phyloP scores from a whole-genome alignment of 2,113 vertebrate species.

The Pitta sordida region DNA sequence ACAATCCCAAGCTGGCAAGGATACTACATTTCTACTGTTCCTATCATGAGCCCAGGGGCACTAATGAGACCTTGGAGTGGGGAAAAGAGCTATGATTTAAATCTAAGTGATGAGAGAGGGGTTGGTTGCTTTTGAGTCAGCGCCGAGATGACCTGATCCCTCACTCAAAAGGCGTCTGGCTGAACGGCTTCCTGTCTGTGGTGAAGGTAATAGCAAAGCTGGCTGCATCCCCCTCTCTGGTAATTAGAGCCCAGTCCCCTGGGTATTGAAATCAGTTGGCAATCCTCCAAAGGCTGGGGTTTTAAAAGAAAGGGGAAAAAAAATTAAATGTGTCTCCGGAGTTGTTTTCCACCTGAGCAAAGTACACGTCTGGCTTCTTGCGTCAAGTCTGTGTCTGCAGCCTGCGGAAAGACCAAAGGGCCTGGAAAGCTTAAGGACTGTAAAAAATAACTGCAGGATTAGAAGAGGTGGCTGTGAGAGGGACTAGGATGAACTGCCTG shows the following conservation, averaged over 20 bases:
- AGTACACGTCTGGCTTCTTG: neutral
- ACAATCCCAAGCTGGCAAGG: neutral
- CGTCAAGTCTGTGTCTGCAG: neutral
- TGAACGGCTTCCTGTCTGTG: slow-evolving; percentile 5
- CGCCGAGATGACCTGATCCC: neutral
- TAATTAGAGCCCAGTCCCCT: neutral
- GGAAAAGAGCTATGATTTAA: slow-evolving; percentile 8
- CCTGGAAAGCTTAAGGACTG: neutral
- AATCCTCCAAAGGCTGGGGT: neutral
- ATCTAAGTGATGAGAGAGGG: slow-evolving; percentile 1
- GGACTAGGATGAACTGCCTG: neutral
- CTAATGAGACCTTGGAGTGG: slow-evolving; percentile 32
- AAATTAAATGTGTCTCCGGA: neutral
- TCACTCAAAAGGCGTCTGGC: neutral
- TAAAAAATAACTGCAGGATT: neutral
- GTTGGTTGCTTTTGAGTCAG: neutral
- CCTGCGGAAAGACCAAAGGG: neutral
- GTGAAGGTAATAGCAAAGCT: neutral
- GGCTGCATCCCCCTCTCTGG: neutral
- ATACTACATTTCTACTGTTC: neutral
- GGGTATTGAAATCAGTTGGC: neutral
- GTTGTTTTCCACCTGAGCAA: neutral
- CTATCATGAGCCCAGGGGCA: neutral
- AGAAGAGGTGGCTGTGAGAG: neutral
- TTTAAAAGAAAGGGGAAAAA: neutral